Base-by-base conservation (phyloP, 1,140 invertebrate species). In the Megalonaias nervosa region DNA sequence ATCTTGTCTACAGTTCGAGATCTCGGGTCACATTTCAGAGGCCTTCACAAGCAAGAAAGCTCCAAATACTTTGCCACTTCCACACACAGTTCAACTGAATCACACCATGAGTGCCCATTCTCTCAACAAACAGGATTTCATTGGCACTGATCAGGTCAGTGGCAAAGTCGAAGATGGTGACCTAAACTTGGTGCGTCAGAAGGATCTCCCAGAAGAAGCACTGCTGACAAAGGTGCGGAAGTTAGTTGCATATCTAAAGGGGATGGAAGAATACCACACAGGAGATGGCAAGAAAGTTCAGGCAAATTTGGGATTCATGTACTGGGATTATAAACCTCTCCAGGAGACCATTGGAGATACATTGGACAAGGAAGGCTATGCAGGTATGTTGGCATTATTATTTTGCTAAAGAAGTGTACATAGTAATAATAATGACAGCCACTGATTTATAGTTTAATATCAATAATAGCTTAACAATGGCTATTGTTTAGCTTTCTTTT, bases 221-320 rank as follows among this genome's bases (percentile, higher is more conserved):
- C 71, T 88, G 15, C 21, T 85, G 26, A 79, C 79, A 11, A 85
- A 81, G 65, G 74, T 82, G 6, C 72, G 73, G 31, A 74, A 82
- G 64, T 81, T 87, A 59, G 84, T 89, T 0, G 67, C 79, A 31
- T 83, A 85, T 67, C 67, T 88, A 59, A 75, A 84, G 26, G 77
- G 72, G 14, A 67, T 87, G 48, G 86, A 87, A 55, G 85, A 87
- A 58, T 88, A 84, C 81, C 84, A 88, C 76, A 71, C 81, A n/a
- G 85, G 85, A 1, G 85, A 87, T 23, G 86, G 82, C 0, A 87
- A 86, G 87, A 78, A 83, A 59, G 76, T 86, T 57, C 82, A 87
- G 57, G 87, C 87, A 62, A 82, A 80, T 74, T 74, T 88, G 6
- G 86, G 86, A 4, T 85, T 87, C 66, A 82, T 86, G 62, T 88